Conservation (phyloP, 2,888 invertebrate genomes). For the Ganaspis brasiliensis region DNA sequence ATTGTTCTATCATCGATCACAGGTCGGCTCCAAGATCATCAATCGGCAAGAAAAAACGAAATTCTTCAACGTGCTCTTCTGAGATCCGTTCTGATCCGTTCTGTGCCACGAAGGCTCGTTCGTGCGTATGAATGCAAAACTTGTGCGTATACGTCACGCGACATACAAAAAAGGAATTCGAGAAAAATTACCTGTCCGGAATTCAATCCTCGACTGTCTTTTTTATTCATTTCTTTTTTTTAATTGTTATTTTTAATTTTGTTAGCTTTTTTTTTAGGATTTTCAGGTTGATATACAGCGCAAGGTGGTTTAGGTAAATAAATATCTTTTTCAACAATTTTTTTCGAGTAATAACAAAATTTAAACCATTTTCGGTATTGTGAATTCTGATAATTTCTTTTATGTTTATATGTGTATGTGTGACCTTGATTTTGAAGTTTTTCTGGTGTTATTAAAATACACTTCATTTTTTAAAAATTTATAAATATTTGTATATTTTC, state of each 20-base stretch:
- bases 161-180: slow-evolving; percentile 38
- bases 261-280: slow-evolving; percentile 53
- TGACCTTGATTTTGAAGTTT: too few relatives aligned
- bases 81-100: slow-evolving; percentile 52
- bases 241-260: slow-evolving; percentile 37
- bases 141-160: slow-evolving; percentile 17
- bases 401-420: too few relatives aligned
- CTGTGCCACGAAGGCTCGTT: slow-evolving; percentile 42
- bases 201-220: slow-evolving; percentile 31
- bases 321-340: not conserved
- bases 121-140: slow-evolving; percentile 43
- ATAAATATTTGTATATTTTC: too few relatives aligned
- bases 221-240: slow-evolving; percentile 46
- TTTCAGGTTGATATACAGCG: slow-evolving; percentile 54
- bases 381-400: too few relatives aligned
- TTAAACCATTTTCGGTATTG: too few relatives aligned
- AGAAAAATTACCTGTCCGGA: slow-evolving; percentile 12
- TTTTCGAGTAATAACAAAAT: not conserved
- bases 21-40: slow-evolving; percentile 58
- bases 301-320: slow-evolving; percentile 46
- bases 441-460: too few relatives aligned
- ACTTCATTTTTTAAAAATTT: too few relatives aligned
- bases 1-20: slow-evolving; percentile 52
- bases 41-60: slow-evolving; percentile 58
- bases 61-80: slow-evolving; percentile 59